phyloP scores from a whole-genome alignment of 2,797 vertebrate genomes.

The Gorsachius magnificus region DNA sequence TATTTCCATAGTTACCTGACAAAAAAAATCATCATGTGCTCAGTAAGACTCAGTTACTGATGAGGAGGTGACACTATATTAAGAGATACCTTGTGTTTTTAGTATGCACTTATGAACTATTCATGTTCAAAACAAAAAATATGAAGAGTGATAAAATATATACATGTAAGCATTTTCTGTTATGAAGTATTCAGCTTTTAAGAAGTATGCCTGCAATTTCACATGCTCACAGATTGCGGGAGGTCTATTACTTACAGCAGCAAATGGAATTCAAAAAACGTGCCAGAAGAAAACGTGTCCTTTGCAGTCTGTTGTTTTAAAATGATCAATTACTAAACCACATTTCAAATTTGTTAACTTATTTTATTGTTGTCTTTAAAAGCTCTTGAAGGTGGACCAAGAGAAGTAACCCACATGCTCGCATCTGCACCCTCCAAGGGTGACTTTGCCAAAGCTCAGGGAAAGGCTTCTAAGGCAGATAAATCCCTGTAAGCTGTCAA shows the following conservation, averaged over 20 bases:
- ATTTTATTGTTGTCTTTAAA: neutral
- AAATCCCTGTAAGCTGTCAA: neutral
- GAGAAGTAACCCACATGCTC: accelerated
- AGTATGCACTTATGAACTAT: neutral
- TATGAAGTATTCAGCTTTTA: neutral
- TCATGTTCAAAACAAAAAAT: neutral
- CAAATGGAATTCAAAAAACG: neutral
- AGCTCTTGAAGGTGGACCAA: neutral
- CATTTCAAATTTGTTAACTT: neutral
- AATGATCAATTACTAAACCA: neutral
- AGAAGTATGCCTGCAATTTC: neutral
- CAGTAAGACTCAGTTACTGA: neutral
- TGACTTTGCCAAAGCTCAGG: accelerated
- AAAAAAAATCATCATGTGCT: neutral
- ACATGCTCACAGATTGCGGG: neutral
- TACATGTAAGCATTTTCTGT: neutral
- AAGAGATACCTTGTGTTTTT: neutral
- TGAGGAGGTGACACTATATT: neutral
- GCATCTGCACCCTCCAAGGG: no score
- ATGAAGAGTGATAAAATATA: neutral
- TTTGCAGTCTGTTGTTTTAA: neutral
- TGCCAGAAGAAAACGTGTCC: neutral
- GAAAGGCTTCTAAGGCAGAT: neutral
- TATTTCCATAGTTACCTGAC: neutral
- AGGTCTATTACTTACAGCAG: neutral